These are phyloP conservation scores for Lasioglossum baleicum DNA, from an alignment of 1,140 invertebrate species.

Conservation along the genomic window DNA sequence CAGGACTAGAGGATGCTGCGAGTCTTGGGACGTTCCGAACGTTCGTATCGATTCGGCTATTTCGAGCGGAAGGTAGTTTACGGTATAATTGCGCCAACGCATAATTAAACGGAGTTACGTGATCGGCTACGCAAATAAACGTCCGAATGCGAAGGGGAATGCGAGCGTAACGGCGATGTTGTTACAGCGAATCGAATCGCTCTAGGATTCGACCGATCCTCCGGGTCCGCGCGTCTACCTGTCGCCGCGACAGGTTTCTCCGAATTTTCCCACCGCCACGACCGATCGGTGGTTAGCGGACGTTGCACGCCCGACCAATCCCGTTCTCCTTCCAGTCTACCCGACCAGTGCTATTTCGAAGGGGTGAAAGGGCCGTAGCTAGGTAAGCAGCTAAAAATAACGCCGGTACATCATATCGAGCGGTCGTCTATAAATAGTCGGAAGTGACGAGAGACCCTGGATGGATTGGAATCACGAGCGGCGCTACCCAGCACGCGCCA, in stretches of 20 bases:
- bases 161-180: background rate
- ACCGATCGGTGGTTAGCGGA: no score
- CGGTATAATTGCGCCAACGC: slow-evolving; percentile 19
- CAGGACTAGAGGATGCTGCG: no score
- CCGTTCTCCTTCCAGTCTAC: slow-evolving; percentile 27
- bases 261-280: no score
- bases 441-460: slow-evolving; percentile 62
- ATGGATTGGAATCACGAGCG: slow-evolving; percentile 63
- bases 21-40: slow-evolving; percentile 4
- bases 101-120: slow-evolving; percentile 35
- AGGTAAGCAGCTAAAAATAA: slow-evolving; percentile 75
- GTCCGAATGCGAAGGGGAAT: no score
- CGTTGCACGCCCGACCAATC: no score
- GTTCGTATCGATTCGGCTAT: slow-evolving; percentile 38
- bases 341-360: slow-evolving; percentile 46
- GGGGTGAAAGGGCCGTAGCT: slow-evolving; percentile 59
- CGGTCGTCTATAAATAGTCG: slow-evolving; percentile 76
- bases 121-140: slow-evolving; percentile 13
- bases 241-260: no score
- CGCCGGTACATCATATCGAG: slow-evolving; percentile 77
- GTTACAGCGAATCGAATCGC: background rate
- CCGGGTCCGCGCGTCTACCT: no score
- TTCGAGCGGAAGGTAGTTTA: slow-evolving; percentile 26
- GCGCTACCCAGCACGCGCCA: slow-evolving; percentile 31
- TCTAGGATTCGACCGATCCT: no score